These are phyloP conservation scores for Lytechinus pictus DNA, from an alignment of 35 echinoderm and acorn worm genomes.

Conservation along the genomic window DNA sequence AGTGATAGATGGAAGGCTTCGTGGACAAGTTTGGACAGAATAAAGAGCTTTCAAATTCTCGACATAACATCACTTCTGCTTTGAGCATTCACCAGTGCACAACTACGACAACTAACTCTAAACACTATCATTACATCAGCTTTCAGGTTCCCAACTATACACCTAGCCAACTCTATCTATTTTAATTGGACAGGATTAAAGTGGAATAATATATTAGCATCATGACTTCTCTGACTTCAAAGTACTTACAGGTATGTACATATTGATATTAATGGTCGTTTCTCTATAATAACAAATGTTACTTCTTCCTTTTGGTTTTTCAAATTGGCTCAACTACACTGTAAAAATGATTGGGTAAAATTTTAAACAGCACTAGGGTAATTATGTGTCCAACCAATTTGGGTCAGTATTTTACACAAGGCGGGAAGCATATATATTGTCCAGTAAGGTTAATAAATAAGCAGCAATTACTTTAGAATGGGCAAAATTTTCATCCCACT, in stretches of 20 bases:
- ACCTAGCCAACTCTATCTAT: neutral
- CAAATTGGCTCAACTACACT: neutral
- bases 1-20: neutral
- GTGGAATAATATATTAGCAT: neutral
- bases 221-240: neutral
- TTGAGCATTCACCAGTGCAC: neutral
- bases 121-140: neutral
- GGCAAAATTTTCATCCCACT: no score
- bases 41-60: neutral
- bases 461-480: no score
- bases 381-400: no score
- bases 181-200: neutral
- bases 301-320: neutral
- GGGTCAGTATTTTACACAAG: no score
- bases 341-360: no score
- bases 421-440: no score
- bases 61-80: neutral
- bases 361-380: no score
- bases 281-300: neutral
- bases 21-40: neutral
- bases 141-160: no score
- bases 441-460: no score
- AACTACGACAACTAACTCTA: neutral
- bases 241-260: conserved; percentile 7
- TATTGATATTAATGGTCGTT: neutral